Base-by-base conservation (phyloP, 2,797 vertebrate genomes). In the Lepilemur septentrionalis region DNA sequence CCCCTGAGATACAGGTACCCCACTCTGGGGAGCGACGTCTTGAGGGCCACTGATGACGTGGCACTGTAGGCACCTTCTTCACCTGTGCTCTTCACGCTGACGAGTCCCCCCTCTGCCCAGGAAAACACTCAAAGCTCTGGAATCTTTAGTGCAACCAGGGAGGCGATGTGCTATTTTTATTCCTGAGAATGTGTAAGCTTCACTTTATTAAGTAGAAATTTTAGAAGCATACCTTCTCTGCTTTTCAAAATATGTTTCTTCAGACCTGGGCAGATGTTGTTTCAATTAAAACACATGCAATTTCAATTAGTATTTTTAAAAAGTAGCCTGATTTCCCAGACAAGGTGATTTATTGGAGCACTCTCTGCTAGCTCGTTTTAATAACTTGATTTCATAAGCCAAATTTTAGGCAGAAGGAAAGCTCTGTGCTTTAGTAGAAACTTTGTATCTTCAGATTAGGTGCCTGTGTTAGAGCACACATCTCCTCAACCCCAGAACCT, bases 201-300 rank as follows among this genome's bases (percentile, higher is more conserved):
- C 38, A 52, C 55, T 94, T 84, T 94, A 65, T 86, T 65, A 91
- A 93, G 69, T 67, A 23, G n/a, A 57, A 20, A 78, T 83, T 69
- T 86, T 63, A 67, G 63, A 89, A 82, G 76, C 48, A 25, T 32
- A 78, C 72, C 93, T 87, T 86, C 63, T 80, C 65, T 91, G n/a
- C 96, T 43, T 95, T 92, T 79, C 63, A 84, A 95, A 96, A 84
- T 63, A 78, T 81, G 70, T 85, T 93, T 89, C 93, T 97, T 94
- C 86, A 94, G 83, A 73, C 65, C 41, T 38, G 28, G 70, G 76
- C 95, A 97, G 97, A 88, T 95, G 92, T 92, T 91, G n/a, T 95
- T 97, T 97, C 97, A 95, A 97, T 97, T 97, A 95, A 97, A 97
- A 93, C 70, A 89, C 86, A 48, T 63, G 80, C 59, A 89, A 73